Base-by-base conservation (phyloP, 2,797 vertebrate genomes). In the Decapterus maruadsi region DNA sequence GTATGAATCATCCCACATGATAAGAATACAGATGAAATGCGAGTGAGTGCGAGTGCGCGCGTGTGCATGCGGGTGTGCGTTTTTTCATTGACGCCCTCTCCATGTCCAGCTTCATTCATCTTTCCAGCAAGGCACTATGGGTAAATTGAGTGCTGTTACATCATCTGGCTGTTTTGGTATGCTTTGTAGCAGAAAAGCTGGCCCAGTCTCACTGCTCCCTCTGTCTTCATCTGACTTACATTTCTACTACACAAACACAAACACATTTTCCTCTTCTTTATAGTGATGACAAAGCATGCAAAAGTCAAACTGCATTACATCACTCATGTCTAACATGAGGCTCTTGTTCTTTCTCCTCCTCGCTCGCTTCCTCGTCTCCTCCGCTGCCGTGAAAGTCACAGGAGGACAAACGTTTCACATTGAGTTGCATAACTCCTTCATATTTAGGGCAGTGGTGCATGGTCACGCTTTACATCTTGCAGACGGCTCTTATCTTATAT, bases 81-180 rank as follows among this genome's bases (percentile, higher is more conserved):
- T 56, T 88, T 80, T 88, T 77, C 81, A 89, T 87, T 91, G 82
- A 87, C 57, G 63, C 83, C 84, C 82, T 76, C 58, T 40, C 57
- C 65, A 8, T 61, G 75, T 84, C 78, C 38, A 19, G 80, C 78
- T 91, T 90, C 90, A 92, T 93, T 92, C 92, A 93, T 91, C 86
- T 91, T 89, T 89, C 73, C 73, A 42, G 93, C 90, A 88, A 89
- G 71, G 91, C 89, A 88, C 63, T 61, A 70, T 93, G 91, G 90
- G 90, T 90, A 26, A 89, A 88, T 6, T 22, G 55, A 69, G 60
- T 83, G 77, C 59, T 45, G 68, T 92, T 86, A 89, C 87, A 87
- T 92, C 91, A 92, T 72, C 81, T 45, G 45, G 63, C 80, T 68
- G 74, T 63, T 74, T 80, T 74, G 78, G 67, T 68, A 70, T 80